phyloP scores from a whole-genome alignment of 2,888 invertebrate genomes.

The Onthophagus sagittarius region DNA sequence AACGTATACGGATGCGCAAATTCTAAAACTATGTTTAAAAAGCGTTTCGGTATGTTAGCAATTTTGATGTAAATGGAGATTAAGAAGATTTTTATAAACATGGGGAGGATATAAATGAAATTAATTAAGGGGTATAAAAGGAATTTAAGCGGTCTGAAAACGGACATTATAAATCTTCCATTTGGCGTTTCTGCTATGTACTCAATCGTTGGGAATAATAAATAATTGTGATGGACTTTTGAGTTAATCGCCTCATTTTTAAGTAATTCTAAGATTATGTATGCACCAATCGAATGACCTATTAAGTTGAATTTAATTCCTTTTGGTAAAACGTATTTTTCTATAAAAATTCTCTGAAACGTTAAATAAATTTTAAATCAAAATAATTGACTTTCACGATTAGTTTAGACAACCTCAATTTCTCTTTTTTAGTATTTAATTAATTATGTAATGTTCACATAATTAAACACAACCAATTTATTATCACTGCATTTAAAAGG shows the following conservation, averaged over 20 bases:
- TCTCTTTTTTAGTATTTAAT: not conserved
- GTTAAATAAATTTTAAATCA: not conserved
- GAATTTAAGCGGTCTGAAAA: constrained; percentile 50
- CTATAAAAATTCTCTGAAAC: constrained; percentile 60
- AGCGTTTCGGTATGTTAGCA: constrained; percentile 52
- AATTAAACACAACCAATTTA: not conserved
- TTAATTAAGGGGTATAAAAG: constrained; percentile 48
- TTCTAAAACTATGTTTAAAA: constrained; percentile 53
- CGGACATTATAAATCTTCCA: constrained; percentile 62
- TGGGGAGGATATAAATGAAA: constrained; percentile 54
- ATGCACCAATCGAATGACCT: constrained; percentile 87
- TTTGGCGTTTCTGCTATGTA: constrained; percentile 70
- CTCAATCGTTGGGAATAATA: constrained; percentile 85
- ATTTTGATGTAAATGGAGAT: constrained; percentile 56
- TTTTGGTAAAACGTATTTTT: constrained; percentile 60
- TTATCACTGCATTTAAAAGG: no score
- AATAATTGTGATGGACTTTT: constrained; percentile 58
- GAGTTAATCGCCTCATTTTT: constrained; percentile 54
- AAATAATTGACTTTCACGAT: no score
- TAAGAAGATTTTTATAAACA: constrained; percentile 50
- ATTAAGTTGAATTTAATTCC: constrained; percentile 70
- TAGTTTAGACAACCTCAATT: not conserved
- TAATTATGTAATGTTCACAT: not conserved
- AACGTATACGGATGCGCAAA: constrained; percentile 58
- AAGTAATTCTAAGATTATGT: constrained; percentile 71